Evolutionary conservation across 1,140 invertebrate genomes (phyloP).

Genomic region (Propsilocerus akamusi): DNA sequence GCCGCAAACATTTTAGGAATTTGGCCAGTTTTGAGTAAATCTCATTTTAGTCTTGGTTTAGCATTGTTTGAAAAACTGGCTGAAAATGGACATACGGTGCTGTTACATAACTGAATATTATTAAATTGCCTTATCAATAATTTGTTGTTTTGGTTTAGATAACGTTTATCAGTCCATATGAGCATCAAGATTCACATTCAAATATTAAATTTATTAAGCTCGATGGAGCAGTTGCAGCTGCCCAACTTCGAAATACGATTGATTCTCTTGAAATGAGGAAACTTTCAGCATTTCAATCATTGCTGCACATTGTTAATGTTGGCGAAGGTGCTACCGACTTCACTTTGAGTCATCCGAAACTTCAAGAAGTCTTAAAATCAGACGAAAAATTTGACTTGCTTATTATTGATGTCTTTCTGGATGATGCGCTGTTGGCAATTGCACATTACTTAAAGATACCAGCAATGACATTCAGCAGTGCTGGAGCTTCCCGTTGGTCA

Average conservation of each 20-base stretch:
- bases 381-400: constrained; percentile 18
- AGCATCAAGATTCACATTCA: constrained; percentile 16
- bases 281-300: constrained; percentile 15
- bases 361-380: constrained; percentile 15
- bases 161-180: constrained; percentile 8
- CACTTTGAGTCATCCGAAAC: constrained; percentile 13
- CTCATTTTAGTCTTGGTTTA: constrained; percentile 19
- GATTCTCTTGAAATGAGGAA: constrained; percentile 15
- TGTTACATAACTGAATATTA: no score
- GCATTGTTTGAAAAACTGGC: constrained; percentile 26
- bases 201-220: constrained; percentile 13
- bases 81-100: constrained; percentile 26
- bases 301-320: constrained; percentile 18
- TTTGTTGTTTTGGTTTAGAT: constrained; percentile 10
- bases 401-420: constrained; percentile 18
- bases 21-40: constrained; percentile 20
- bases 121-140: constrained; percentile 15
- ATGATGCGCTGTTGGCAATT: constrained; percentile 22
- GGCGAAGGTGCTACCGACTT: constrained; percentile 19
- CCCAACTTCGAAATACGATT: constrained; percentile 26
- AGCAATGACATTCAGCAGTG: constrained; percentile 33
- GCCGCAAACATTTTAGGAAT: constrained; percentile 17
- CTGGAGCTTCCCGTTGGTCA: constrained; percentile 37
- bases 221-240: constrained; percentile 12
- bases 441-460: constrained; percentile 34